phyloP scores from a whole-genome alignment of 2,888 invertebrate species.

The Eulithis prunata region DNA sequence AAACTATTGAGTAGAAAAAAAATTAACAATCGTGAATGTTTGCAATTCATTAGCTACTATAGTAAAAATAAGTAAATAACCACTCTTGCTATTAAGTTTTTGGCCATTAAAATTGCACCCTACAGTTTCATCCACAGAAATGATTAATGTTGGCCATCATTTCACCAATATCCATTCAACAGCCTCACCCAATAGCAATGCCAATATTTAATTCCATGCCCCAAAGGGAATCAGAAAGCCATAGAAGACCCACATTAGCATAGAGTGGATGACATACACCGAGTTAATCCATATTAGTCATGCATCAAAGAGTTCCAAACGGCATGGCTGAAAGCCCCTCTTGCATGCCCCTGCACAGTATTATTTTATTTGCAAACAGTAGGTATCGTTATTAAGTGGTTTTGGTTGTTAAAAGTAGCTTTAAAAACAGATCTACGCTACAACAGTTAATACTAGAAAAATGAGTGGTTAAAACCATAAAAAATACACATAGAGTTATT shows the following conservation, averaged over 20 bases:
- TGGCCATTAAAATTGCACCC: too few species aligned
- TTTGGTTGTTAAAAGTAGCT: too few species aligned
- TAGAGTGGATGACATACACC: conserved; percentile 79
- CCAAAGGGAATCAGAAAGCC: conserved; percentile 67
- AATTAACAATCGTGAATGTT: too few species aligned
- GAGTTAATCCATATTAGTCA: conserved; percentile 79
- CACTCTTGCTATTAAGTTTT: too few species aligned
- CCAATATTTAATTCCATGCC: conserved; percentile 53
- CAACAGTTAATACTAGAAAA: too few species aligned
- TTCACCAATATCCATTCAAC: conserved; percentile 13
- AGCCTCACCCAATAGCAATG: conserved; percentile 24
- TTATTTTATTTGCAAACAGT: conserved; percentile 6
- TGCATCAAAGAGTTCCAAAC: conserved; percentile 77
- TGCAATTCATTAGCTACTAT: too few species aligned
- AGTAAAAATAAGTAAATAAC: too few species aligned
- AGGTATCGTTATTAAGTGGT: not conserved
- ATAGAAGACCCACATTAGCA: conserved; percentile 69
- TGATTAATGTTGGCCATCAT: conserved; percentile 6
- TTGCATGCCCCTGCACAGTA: conserved; percentile 22
- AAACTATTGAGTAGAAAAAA: too few species aligned
- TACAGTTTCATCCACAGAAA: not conserved
- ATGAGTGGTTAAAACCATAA: too few species aligned
- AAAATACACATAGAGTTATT: too few species aligned
- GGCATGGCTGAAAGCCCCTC: conserved; percentile 57
- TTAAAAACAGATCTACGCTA: too few species aligned